Evolutionary conservation across 2,797 vertebrate genomes (phyloP), one percentile per base, ranked within the genome.

Genomic region (Pampus argenteus): DNA sequence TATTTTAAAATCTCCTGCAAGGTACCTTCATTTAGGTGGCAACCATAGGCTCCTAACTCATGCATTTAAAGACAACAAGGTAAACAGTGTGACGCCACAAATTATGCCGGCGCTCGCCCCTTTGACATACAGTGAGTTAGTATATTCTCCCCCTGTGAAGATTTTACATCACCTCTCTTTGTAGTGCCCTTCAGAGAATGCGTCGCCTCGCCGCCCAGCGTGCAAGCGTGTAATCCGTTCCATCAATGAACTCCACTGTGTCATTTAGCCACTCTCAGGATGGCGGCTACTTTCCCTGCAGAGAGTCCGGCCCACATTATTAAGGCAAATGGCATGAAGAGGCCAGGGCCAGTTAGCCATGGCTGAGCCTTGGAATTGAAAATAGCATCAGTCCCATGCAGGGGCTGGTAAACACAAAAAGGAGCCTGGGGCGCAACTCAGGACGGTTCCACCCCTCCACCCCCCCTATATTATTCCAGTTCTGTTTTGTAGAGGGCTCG

Each of bases 181-280:
- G 84, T 76, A 67, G 80, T 86, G 86, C 75, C 90, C 90, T 91
- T 91, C 88, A 91, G 78, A 88, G 78, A 74, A 68, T 36, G 78
- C 44, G 66, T 66, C 44, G 85, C 76, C 83, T 85, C 25, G 82
- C 86, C 55, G 78, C 86, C 90, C 90, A 66, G 86, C 71, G 31
- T 89, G 89, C 83, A 52, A 79, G 91, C 88, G 74, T 89, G 85
- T 92, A 92, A 93, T 93, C 88, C 91, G 88, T 90, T 89, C 89
- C 91, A 93, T 93, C 92, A 92, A 90, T 92, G 88, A 92, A 92
- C 90, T 88, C 91, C 83, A 82, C 83, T 86, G 89, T 88, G 91
- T 92, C 91, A 89, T 94, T 93, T 92, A 89, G 90, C 89, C 79
- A 71, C 84, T 93, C 88, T 78, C 91, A 83, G 88, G 88, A 92